phyloP scores from a whole-genome alignment of 2,797 vertebrate genomes.

The Melanotaenia trifasciata region DNA sequence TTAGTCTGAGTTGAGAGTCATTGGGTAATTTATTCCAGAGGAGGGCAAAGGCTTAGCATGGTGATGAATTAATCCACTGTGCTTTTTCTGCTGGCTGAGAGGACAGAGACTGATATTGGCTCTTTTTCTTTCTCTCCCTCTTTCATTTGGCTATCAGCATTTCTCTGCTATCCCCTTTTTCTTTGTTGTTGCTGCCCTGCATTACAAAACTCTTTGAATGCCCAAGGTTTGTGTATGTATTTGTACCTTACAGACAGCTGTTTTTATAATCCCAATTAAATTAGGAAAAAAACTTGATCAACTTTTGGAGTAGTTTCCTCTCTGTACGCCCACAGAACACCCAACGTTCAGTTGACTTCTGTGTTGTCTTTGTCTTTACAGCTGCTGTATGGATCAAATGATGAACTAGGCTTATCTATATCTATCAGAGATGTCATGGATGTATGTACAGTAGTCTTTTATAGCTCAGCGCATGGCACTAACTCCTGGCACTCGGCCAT shows the following conservation, averaged over 20 bases:
- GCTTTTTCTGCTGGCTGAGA: slow-evolving; percentile 69
- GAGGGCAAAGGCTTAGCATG: slow-evolving; percentile 75
- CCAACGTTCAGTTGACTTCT: slow-evolving; percentile 33
- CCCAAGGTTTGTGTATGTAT: slow-evolving; percentile 10
- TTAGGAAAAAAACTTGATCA: slow-evolving; percentile 16
- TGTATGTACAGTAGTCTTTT: slow-evolving; percentile 59
- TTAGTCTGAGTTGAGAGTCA: slow-evolving; percentile 76
- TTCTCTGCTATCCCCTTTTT: background rate
- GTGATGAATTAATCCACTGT: slow-evolving; percentile 85
- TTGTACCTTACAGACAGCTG: slow-evolving; percentile 3
- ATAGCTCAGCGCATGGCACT: slow-evolving; percentile 52
- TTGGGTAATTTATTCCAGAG: slow-evolving; percentile 82
- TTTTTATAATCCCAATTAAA: slow-evolving; percentile 9
- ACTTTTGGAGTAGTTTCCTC: slow-evolving; percentile 35
- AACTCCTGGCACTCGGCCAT: slow-evolving; percentile 26
- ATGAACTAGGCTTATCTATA: slow-evolving; percentile 59
- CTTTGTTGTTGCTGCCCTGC: slow-evolving; percentile 1
- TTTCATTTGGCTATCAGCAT: slow-evolving; percentile 42
- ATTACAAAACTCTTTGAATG: background rate
- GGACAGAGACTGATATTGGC: slow-evolving; percentile 65
- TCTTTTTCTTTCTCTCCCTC: slow-evolving; percentile 41
- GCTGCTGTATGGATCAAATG: slow-evolving; percentile 63
- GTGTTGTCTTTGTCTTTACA: slow-evolving; percentile 65
- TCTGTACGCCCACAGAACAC: slow-evolving; percentile 30
- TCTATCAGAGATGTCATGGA: slow-evolving; percentile 61